Percentiles rank a stretch among this genome's conserved stretches.
Conservation (phyloP, 2,888 invertebrate genomes). For the Zaprionus bogoriensis region DNA sequence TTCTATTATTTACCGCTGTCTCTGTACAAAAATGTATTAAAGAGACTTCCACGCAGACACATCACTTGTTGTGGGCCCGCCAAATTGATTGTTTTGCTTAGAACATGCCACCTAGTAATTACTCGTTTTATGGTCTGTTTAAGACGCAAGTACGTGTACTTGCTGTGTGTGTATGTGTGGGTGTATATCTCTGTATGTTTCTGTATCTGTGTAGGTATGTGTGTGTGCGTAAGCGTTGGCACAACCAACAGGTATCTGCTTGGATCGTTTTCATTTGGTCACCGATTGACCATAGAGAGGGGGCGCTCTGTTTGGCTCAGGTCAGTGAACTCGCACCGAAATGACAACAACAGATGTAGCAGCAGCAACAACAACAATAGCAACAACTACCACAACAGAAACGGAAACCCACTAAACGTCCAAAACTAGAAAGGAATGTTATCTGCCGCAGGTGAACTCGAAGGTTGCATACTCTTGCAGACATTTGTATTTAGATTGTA, state of each 20-base stretch:
- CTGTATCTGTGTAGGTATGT: neutral
- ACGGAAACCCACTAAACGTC: neutral
- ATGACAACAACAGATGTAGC: neutral
- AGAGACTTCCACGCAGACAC: no score
- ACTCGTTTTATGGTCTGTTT: slow-evolving; percentile 72
- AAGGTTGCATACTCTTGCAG: no score
- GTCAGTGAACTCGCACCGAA: slow-evolving; percentile 55
- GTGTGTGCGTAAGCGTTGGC: neutral
- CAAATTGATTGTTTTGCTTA: slow-evolving; percentile 53
- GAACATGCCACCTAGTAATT: slow-evolving; percentile 74
- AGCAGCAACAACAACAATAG: slow-evolving; percentile 3
- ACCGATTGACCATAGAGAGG: slow-evolving; percentile 21
- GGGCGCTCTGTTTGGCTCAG: slow-evolving; percentile 46
- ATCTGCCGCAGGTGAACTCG: no score
- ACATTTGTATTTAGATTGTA: no score
- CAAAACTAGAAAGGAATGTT: no score
- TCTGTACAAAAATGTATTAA: no score
- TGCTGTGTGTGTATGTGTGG: neutral
- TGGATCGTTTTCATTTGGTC: slow-evolving; percentile 30
- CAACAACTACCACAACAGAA: neutral
- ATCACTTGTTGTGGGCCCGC: slow-evolving; percentile 3
- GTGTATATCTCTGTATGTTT: neutral
- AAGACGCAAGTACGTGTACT: slow-evolving; percentile 30
- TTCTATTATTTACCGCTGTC: no score
- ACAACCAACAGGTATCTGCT: slow-evolving; percentile 9